Base-by-base conservation (phyloP, 2,797 vertebrate species). In the Chloroceryle amazona region DNA sequence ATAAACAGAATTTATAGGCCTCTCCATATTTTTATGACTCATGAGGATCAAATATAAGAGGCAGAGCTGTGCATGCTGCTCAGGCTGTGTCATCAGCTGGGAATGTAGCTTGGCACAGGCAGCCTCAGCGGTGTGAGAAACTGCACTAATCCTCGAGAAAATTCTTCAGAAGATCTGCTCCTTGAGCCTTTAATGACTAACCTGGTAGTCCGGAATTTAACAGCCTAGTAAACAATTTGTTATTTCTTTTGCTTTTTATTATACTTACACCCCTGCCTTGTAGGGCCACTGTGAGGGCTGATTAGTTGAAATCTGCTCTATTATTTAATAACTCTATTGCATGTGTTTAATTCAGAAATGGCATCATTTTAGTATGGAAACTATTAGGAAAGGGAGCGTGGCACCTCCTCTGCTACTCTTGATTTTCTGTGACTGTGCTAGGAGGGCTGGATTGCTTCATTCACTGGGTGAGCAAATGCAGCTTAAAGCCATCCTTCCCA, bases 1-100 rank as follows among this genome's bases (percentile, higher is more conserved):
- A 94, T 66, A 95, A 93, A 76, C 79, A 93, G 89, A 90, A 97
- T 96, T 96, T 96, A 96, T 92, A 87, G 95, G 19, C 63, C 89
- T 93, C 89, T 96, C 89, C 84, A 71, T 96, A 71, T 71, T 97
- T 91, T 97, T 96, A 87, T 95, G 96, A 95, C 63, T 96, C 92
- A 70, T 15, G 78, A 96, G 95, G 72, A 95, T 85, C 31, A 8
- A 28, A 21, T 74, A 3, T 21, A 71, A 96, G 95, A 95, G 79
- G 82, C 93, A 93, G 95, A 86, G 89, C 91, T 70, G 74, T 80
- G 89, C 91, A 76, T 39, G 74, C 82, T 94, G 92, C 83, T 74
- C 2, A 11, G 42, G 81, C 92, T 92, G 86, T 90, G 90, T 96
- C 96, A 96, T 92, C 96, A 97, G 90, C 93, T 74, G 96, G 93